Evolutionary conservation across 2,113 vertebrate species (phyloP).

Genomic region (Indicator indicator): DNA sequence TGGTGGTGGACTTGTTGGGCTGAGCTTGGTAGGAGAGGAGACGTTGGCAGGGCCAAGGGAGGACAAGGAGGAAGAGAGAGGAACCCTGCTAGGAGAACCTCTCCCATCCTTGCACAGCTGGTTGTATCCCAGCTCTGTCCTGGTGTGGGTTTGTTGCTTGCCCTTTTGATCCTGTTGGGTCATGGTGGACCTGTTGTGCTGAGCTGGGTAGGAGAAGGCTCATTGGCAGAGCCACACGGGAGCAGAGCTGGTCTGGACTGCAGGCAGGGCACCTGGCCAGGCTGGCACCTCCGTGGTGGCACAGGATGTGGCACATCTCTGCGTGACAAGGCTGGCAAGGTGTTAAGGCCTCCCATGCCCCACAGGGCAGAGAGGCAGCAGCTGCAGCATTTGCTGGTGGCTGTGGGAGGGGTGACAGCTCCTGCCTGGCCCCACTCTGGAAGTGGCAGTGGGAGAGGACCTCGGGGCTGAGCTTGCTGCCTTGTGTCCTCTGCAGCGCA

Average conservation of each 20-base stretch:
- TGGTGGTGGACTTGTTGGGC: too few species aligned
- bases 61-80: too few species aligned
- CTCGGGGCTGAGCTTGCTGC: fast-evolving
- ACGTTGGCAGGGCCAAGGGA: too few species aligned
- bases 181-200: fast-evolving
- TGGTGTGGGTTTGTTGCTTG: not conserved
- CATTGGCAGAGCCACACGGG: not conserved
- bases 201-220: not conserved
- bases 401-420: not conserved
- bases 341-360: fast-evolving
- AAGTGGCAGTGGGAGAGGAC: not conserved
- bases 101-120: too few species aligned
- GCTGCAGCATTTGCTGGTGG: not conserved
- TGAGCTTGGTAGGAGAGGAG: too few species aligned
- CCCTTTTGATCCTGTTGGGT: fast-evolving
- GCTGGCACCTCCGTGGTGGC: fast-evolving
- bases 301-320: not conserved
- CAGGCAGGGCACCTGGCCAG: fast-evolving
- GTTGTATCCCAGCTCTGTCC: too few species aligned
- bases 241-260: fast-evolving
- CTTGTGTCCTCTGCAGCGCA: not conserved
- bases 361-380: fast-evolving
- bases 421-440: fast-evolving
- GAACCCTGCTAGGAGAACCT: too few species aligned
- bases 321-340: fast-evolving